phyloP scores from a whole-genome alignment of 1,140 invertebrate species.

The Leptoteleia sp. region DNA sequence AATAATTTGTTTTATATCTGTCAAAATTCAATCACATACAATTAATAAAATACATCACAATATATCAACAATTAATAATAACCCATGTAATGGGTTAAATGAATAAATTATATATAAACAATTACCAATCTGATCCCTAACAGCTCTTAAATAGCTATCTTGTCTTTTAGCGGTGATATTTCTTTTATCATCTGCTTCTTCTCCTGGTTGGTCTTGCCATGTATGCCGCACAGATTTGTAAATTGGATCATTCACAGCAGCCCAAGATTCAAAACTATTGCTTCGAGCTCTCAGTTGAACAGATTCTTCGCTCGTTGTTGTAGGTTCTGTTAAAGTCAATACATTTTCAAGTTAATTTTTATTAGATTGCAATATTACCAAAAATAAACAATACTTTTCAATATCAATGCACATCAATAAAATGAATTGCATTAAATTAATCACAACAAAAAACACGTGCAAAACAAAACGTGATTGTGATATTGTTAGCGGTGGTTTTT shows the following conservation, averaged over 20 bases:
- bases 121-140: conserved; percentile 75
- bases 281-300: conserved; percentile 83
- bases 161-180: conserved; percentile 79
- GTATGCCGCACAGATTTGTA: conserved; percentile 70
- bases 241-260: conserved; percentile 71
- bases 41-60: too few species aligned
- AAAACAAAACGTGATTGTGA: conserved; percentile 8
- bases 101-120: conserved; percentile 36
- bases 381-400: conserved; percentile 13
- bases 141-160: conserved; percentile 80
- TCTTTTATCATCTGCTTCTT: conserved; percentile 70
- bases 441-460: conserved; percentile 26
- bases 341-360: conserved; percentile 33
- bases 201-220: conserved; percentile 72
- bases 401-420: conserved; percentile 38
- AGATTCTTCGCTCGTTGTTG: conserved; percentile 78
- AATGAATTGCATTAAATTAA: conserved; percentile 25
- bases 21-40: too few species aligned
- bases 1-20: too few species aligned
- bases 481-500: not conserved
- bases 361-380: conserved; percentile 2
- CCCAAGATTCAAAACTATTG: conserved; percentile 83
- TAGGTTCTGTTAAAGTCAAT: conserved; percentile 64
- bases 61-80: too few species aligned
- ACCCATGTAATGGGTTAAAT: too few species aligned